phyloP scores from a whole-genome alignment of 2,113 vertebrate genomes.

The Thamnaconus septentrionalis region DNA sequence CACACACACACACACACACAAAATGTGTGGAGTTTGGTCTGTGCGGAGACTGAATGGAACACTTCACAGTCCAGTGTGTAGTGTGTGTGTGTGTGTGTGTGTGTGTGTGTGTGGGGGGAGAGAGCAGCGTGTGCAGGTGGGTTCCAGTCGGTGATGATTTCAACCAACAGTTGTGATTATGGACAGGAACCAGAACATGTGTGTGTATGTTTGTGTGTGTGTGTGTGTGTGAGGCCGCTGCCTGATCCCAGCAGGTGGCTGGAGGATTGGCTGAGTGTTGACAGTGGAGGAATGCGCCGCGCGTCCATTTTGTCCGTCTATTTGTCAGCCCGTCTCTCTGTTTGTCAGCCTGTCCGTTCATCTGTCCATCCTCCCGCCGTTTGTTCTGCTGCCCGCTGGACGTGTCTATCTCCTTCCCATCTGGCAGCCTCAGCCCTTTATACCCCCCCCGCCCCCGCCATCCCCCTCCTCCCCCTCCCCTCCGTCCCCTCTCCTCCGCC shows the following conservation, averaged over 20 bases:
- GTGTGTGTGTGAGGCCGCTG: neutral
- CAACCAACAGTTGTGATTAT: neutral
- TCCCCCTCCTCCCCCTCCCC: constrained; percentile 22
- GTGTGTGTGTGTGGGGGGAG: too few relatives aligned
- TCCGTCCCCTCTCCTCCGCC: too few relatives aligned
- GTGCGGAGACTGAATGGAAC: too few relatives aligned
- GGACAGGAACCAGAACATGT: constrained; percentile 2
- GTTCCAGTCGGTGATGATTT: too few relatives aligned
- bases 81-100: too few relatives aligned
- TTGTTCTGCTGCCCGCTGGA: constrained; percentile 16
- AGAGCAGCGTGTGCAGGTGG: too few relatives aligned
- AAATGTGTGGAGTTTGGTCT: too few relatives aligned
- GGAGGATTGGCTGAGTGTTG: constrained; percentile 61
- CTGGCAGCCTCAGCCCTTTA: constrained; percentile 12
- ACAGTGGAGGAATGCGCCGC: constrained; percentile 45
- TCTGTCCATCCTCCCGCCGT: constrained; percentile 34
- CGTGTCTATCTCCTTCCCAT: constrained; percentile 44
- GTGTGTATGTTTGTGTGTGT: constrained; percentile 6
- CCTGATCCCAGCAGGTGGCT: constrained; percentile 59
- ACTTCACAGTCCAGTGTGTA: too few relatives aligned
- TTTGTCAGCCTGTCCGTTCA: constrained; percentile 37
- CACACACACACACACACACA: too few relatives aligned
- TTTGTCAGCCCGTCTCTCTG: constrained; percentile 36
- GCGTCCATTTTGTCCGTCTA: constrained; percentile 44
- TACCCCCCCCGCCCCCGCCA: constrained; percentile 9